phyloP scores from a whole-genome alignment of 2,888 invertebrate genomes.

The Noctua comes region DNA sequence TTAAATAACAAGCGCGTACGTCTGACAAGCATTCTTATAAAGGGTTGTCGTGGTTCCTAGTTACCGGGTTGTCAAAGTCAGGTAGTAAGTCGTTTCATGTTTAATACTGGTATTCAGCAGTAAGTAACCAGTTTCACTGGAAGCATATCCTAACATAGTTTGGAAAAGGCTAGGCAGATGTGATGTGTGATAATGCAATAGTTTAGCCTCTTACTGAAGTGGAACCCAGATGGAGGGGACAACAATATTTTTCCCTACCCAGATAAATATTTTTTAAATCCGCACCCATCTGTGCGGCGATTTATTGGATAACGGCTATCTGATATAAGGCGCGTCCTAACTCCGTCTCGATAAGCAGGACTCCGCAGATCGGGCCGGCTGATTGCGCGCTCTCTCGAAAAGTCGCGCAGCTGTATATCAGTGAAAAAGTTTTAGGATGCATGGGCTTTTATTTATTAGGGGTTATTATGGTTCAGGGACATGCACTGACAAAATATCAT shows the following conservation, averaged over 20 bases:
- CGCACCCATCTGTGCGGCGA: conserved; percentile 12
- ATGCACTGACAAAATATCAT: background rate
- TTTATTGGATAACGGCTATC: conserved; percentile 29
- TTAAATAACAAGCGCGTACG: background rate
- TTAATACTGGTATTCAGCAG: background rate
- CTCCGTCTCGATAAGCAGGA: conserved; percentile 39
- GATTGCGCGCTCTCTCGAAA: conserved; percentile 36
- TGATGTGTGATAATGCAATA: background rate
- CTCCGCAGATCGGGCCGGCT: conserved; percentile 37
- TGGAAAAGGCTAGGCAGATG: background rate
- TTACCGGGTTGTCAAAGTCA: background rate
- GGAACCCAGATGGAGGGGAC: background rate
- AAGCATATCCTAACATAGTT: background rate
- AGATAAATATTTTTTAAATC: conserved; percentile 13
- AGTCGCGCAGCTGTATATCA: conserved; percentile 18
- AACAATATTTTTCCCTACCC: background rate
- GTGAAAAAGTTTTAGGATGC: conserved; percentile 9
- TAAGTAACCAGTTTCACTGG: background rate
- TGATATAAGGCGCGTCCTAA: conserved; percentile 29
- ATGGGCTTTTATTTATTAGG: background rate
- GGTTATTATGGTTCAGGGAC: background rate
- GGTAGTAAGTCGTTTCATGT: background rate
- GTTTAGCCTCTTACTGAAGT: background rate
- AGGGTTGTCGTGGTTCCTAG: background rate
- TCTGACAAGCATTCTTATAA: background rate